A percentile compares a stretch with the other conserved stretches of the same genome.
Evolutionary conservation across 2,888 invertebrate species (phyloP).

Genomic region (Philhelius pedissequus): DNA sequence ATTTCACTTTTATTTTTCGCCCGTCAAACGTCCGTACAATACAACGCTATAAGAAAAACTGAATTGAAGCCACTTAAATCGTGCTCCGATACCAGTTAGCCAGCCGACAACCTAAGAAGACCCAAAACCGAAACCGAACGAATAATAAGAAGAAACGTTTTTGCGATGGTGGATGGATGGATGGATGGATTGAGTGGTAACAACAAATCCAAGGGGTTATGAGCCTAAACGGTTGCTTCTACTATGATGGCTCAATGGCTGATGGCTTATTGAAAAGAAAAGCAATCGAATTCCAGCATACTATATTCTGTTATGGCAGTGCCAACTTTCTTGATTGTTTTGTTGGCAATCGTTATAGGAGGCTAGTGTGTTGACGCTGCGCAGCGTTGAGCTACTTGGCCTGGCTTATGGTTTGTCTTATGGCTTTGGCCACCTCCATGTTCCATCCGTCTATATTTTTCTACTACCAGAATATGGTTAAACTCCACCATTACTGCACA

Average conservation of each 20-base stretch:
- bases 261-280: slow-evolving; percentile 68
- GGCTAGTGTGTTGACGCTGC: slow-evolving; percentile 59
- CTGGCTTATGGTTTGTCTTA: slow-evolving; percentile 24
- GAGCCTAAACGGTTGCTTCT: slow-evolving; percentile 56
- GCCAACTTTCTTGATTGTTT: slow-evolving; percentile 68
- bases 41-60: slow-evolving; percentile 66
- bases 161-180: slow-evolving; percentile 8
- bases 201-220: slow-evolving; percentile 59
- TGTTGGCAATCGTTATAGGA: slow-evolving; percentile 65
- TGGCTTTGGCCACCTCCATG: slow-evolving; percentile 59
- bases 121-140: not conserved
- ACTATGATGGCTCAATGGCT: slow-evolving; percentile 36
- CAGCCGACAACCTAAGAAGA: slow-evolving; percentile 11
- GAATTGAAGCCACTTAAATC: slow-evolving; percentile 63
- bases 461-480: slow-evolving; percentile 41
- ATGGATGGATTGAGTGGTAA: slow-evolving; percentile 23
- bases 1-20: slow-evolving; percentile 63
- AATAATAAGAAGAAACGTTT: slow-evolving; percentile 22
- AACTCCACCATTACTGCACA: slow-evolving; percentile 52
- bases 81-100: slow-evolving; percentile 61
- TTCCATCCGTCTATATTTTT: slow-evolving; percentile 58
- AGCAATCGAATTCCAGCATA: slow-evolving; percentile 67
- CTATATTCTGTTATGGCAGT: slow-evolving; percentile 61
- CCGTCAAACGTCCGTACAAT: slow-evolving; percentile 67
- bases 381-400: not conserved